A percentile compares a stretch with the other conserved stretches of the same genome.
Evolutionary conservation across 2,888 invertebrate species (phyloP).

Genomic region (Tenthredo notha): DNA sequence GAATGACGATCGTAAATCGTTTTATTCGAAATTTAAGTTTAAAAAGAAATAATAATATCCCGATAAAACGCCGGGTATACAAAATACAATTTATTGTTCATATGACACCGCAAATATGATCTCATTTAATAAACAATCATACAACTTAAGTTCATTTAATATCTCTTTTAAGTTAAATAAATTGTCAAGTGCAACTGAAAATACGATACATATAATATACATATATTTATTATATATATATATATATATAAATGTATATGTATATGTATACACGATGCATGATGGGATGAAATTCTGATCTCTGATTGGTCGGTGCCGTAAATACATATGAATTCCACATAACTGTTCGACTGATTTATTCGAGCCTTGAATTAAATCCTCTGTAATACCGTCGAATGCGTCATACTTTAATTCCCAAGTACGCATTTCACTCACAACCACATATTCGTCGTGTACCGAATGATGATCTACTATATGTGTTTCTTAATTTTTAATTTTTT

Average conservation of each 20-base stretch:
- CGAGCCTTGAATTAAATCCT: slow-evolving; percentile 43
- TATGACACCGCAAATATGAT: slow-evolving; percentile 43
- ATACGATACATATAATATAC: background rate
- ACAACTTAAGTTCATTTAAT: background rate
- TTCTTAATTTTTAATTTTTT: background rate
- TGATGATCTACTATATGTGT: background rate
- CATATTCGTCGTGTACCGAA: background rate
- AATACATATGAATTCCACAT: slow-evolving; percentile 52
- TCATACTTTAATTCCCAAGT: slow-evolving; percentile 45
- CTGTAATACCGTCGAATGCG: slow-evolving; percentile 32
- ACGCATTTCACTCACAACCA: slow-evolving; percentile 22
- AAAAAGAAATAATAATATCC: background rate
- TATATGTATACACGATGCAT: background rate
- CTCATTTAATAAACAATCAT: slow-evolving; percentile 5
- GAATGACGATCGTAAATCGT: slow-evolving; percentile 34
- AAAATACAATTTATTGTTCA: background rate
- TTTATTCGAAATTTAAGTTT: slow-evolving; percentile 6
- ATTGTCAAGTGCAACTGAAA: slow-evolving; percentile 35
- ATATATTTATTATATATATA: background rate
- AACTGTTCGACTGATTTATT: slow-evolving; percentile 48
- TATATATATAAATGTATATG: background rate
- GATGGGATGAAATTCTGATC: slow-evolving; percentile 48
- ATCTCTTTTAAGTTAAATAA: slow-evolving; percentile 22
- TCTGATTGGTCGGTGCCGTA: slow-evolving; percentile 45
- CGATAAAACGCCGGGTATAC: background rate